Percentiles rank a stretch among this genome's conserved stretches.
Conservation (phyloP, 2,888 invertebrate genomes). For the Drosophila vallismaia region DNA sequence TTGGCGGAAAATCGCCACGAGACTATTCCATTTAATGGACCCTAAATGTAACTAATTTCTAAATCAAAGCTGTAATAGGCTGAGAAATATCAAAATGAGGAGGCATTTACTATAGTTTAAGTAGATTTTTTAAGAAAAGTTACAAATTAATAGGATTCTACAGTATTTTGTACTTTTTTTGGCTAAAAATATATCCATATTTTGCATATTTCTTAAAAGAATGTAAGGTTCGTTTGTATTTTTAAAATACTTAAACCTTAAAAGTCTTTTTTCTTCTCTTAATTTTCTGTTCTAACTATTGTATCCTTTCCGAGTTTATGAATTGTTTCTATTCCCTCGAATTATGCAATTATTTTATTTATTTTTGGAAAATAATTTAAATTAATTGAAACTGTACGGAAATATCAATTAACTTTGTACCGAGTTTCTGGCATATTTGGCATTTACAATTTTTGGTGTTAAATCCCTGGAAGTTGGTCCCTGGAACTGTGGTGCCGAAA, state of each 20-base stretch:
- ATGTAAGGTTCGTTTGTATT: too few relatives aligned
- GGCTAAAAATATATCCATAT: too few relatives aligned
- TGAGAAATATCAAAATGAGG: too few relatives aligned
- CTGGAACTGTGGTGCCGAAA: conserved; percentile 2
- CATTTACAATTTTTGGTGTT: conserved; percentile 5
- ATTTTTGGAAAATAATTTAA: neutral
- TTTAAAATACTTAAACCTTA: too few relatives aligned
- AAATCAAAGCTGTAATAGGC: conserved; percentile 10
- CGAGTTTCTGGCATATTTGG: neutral
- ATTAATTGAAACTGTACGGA: neutral
- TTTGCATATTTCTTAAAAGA: too few relatives aligned
- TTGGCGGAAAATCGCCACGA: neutral
- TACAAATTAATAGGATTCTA: neutral
- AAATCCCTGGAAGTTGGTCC: conserved; percentile 4
- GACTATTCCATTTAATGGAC: conserved; percentile 14
- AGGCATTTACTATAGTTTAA: too few relatives aligned
- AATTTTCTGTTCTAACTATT: too few relatives aligned
- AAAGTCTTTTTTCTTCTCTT: too few relatives aligned
- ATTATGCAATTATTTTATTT: too few relatives aligned
- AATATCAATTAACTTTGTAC: neutral
- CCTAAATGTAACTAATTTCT: conserved; percentile 21
- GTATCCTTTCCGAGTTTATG: too few relatives aligned
- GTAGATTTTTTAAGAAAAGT: neutral
- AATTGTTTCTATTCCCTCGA: too few relatives aligned
- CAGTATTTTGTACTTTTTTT: too few relatives aligned